Base-by-base conservation (phyloP, 37 sponge, comb jelly and placozoan species). In the Cladorhizidae sp. region DNA sequence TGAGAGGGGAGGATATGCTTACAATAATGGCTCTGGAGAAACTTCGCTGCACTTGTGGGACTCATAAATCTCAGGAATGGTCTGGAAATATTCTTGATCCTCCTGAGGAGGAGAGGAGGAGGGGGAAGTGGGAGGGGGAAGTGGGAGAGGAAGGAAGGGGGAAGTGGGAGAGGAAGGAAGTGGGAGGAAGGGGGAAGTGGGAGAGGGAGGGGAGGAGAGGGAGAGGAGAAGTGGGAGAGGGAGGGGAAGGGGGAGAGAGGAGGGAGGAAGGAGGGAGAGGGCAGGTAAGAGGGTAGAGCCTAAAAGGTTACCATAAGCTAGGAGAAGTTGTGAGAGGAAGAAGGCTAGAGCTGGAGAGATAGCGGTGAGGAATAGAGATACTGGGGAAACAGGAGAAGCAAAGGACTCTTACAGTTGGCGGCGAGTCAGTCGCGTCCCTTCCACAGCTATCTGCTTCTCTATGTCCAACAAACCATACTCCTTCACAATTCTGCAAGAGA, bases 391-490 rank as follows among this genome's bases (percentile, higher is more conserved):
- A n/a, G n/a, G n/a, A n/a, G n/a, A n/a, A n/a, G n/a, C n/a, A 59
- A 28, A 28, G 61, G 6, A 7, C 21, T 32, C 79, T 72, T 77
- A 85, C 85, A 77, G 49, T 59, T 77, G 85, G 8, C 33, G 59
- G 22, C 43, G 77, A 37, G 85, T 71, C 14, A 85, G 79, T 63
- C 61, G 77, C 25, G 64, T 29, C 28, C 43, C 41, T 50, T 82
- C 83, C 37, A 59, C n/a, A n/a, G 83, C 83, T 64, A 54, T 57
- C 45, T 84, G 85, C 62, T 52, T 78, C 38, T 63, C 28, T 12
- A 84, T 78, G 57, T 79, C 80, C 54, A 93, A 22, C 29, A 93
- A 40, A 8, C 94, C 94, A 74, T 93, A 86, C 1, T 93, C 91
- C 52, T 77, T 67, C 51, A 93, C 70, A 29, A 93, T 70, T 65